These are phyloP conservation scores for Ricordea florida DNA, from an alignment of 92 coral and sea anemone species.

Conservation along the genomic window DNA sequence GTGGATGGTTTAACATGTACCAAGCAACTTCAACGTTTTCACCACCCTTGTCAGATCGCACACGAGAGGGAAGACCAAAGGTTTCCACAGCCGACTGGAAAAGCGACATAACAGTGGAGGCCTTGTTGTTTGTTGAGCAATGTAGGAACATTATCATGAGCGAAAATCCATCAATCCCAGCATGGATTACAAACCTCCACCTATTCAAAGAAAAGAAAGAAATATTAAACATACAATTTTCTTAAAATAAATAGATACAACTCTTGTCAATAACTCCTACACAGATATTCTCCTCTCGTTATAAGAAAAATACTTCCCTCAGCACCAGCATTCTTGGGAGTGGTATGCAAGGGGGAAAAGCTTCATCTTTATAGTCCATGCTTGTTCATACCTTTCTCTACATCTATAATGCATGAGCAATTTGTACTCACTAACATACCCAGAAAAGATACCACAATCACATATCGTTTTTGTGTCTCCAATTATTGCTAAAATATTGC, in stretches of 20 bases:
- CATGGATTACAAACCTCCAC: constrained; percentile 51
- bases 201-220: not conserved
- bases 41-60: constrained; percentile 19
- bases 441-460: too few relatives aligned
- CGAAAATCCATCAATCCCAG: constrained; percentile 45
- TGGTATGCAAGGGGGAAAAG: too few relatives aligned
- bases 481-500: too few relatives aligned
- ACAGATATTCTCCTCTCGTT: not conserved
- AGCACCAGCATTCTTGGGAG: not conserved
- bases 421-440: too few relatives aligned
- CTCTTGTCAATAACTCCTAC: not conserved
- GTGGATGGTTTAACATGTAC: constrained; percentile 25
- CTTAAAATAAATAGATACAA: not conserved
- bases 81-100: constrained; percentile 44
- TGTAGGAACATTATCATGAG: constrained; percentile 20
- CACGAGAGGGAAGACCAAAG: constrained; percentile 31
- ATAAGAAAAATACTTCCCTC: not conserved
- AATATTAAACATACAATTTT: not conserved
- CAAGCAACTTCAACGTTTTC: constrained; percentile 33
- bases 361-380: too few relatives aligned
- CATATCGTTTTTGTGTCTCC: too few relatives aligned
- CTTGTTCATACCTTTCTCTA: too few relatives aligned
- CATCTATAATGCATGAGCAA: too few relatives aligned
- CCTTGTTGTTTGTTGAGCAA: constrained; percentile 41
- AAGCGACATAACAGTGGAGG: constrained; percentile 28